Base-by-base conservation (phyloP, 2,797 vertebrate genomes). In the Peromyscus nudipes region DNA sequence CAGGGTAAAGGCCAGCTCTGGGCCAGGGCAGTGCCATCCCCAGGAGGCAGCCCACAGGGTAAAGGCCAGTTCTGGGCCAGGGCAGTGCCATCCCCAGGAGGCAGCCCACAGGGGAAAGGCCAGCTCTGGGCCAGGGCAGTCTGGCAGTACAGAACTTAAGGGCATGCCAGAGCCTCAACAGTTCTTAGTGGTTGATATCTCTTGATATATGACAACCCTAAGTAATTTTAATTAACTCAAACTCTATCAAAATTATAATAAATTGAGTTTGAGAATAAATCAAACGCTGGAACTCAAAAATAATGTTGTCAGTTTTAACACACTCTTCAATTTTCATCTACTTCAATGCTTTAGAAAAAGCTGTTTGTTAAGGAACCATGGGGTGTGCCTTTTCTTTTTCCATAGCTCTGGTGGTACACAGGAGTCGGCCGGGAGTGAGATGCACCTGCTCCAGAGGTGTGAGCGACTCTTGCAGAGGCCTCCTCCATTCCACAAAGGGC, bases 251-350 rank as follows among this genome's bases (percentile, higher is more conserved):
- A 94, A 60, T 86, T 14, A 37, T 21, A 91, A 64, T 80, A 64
- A 82, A 89, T 88, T 93, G n/a, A 81, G 43, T 60, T 89, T 82
- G 19, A 29, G 11, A 16, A 13, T 65, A 92, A 92, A 92, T 92
- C 31, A 86, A 95, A 89, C 92, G 76, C 91, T 88, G 94, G 84
- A 89, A 71, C 13, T 57, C 80, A n/a, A 89, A 92, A 95, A 84
- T 93, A 81, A 67, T 43, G 10, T 69, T 31, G 25, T 67, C 37
- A 55, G 34, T 86, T 97, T 92, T 92, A 86, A 87, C 64, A 73
- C 2, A 86, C 19, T 60, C 95, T 91, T 62, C 23, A 31, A 64
- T 83, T 79, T 97, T 71, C 60, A 90, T 82, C 5, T 40, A 55
- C 21, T 69, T 64, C 12, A 81, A 84, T 43, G 9, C 81, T 82